These are phyloP conservation scores for Terrapene triunguis DNA, from an alignment of 2,113 vertebrate species.

Conservation along the genomic window DNA sequence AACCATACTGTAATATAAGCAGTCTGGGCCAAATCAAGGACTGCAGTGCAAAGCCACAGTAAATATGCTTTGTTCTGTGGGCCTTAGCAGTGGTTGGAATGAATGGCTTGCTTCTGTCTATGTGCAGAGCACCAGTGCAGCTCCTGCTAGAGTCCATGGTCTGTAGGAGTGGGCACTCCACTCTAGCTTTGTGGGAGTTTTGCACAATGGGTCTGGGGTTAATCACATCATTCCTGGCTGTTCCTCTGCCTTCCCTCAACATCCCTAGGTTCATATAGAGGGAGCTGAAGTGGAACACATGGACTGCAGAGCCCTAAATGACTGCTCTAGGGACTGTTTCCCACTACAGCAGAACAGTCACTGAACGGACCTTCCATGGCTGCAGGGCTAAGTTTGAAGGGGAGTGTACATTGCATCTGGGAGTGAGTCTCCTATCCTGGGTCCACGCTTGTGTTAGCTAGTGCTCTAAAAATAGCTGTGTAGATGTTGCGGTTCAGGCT, in stretches of 20 bases:
- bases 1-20: background rate
- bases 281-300: rapidly evolving
- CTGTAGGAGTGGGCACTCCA: rapidly evolving
- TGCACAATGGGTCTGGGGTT: background rate
- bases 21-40: background rate
- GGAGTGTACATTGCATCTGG: background rate
- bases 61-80: background rate
- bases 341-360: background rate
- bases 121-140: background rate
- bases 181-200: rapidly evolving
- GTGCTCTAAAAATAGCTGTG: background rate
- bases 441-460: background rate
- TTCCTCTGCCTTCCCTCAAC: rapidly evolving
- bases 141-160: background rate
- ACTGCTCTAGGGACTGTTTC: background rate
- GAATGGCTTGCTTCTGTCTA: rapidly evolving
- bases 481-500: background rate
- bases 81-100: rapidly evolving
- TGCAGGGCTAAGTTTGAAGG: background rate
- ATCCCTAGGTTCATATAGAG: rapidly evolving
- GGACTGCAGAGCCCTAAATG: rapidly evolving
- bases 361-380: background rate
- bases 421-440: background rate
- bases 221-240: background rate
- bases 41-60: background rate